Evolutionary conservation across 2,888 invertebrate genomes (phyloP).

Genomic region (Oscheius sp.): DNA sequence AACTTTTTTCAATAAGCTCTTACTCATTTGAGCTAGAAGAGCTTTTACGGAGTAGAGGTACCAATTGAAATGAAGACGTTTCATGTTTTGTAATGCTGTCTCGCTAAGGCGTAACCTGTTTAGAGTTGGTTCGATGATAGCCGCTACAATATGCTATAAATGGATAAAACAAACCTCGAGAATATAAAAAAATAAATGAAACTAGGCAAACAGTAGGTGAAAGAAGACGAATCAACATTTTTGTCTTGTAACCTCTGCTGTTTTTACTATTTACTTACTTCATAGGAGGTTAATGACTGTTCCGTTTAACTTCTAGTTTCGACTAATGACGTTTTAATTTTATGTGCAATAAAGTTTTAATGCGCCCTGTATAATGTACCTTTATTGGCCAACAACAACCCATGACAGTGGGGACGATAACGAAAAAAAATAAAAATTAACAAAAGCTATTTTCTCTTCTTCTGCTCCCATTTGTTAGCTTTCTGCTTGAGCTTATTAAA

Average conservation of each 20-base stretch:
- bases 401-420: neutral
- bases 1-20: slow-evolving; percentile 42
- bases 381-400: slow-evolving; percentile 3
- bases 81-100: slow-evolving; percentile 30
- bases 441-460: slow-evolving; percentile 1
- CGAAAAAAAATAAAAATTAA: neutral
- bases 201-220: too few species aligned
- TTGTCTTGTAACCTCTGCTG: too few species aligned
- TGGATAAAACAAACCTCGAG: neutral
- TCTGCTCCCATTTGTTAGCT: slow-evolving; percentile 25
- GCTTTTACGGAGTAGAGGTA: slow-evolving; percentile 52
- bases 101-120: neutral
- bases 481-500: slow-evolving; percentile 12
- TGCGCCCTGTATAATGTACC: too few species aligned
- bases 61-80: slow-evolving; percentile 58
- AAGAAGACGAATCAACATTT: too few species aligned
- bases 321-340: too few species aligned
- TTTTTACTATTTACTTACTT: too few species aligned
- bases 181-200: too few species aligned
- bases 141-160: neutral
- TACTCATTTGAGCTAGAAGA: slow-evolving; percentile 54
- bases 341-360: too few species aligned
- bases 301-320: too few species aligned
- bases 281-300: too few species aligned
- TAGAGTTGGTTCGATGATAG: neutral